These are phyloP conservation scores for Xiphorhynchus elegans DNA, from an alignment of 2,113 vertebrate genomes.

Conservation along the genomic window DNA sequence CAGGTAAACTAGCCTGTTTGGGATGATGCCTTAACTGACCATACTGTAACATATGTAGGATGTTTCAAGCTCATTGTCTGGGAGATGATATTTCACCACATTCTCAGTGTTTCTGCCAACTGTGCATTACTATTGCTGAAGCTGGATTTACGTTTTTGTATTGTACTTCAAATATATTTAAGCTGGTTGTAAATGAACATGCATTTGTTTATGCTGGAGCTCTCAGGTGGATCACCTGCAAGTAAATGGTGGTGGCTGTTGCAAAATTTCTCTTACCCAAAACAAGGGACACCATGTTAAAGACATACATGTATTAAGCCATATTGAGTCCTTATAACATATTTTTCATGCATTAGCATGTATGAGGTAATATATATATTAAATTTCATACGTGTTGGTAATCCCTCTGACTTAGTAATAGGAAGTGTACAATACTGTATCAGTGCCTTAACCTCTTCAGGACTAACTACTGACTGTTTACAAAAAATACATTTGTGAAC, in stretches of 20 bases:
- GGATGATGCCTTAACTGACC: neutral
- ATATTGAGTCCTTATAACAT: neutral
- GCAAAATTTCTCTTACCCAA: neutral
- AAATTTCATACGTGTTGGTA: neutral
- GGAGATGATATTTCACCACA: neutral
- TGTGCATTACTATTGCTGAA: fast-evolving
- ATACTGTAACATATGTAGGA: fast-evolving
- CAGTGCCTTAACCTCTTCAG: neutral
- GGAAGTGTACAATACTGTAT: neutral
- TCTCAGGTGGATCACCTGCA: neutral
- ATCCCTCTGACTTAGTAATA: neutral
- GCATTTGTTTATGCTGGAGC: neutral
- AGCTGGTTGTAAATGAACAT: neutral
- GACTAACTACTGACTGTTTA: neutral
- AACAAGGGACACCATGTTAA: neutral
- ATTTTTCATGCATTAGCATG: neutral
- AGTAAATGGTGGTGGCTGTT: neutral
- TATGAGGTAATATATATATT: neutral
- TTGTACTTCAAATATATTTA: neutral
- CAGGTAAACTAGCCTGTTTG: neutral
- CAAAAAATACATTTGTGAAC: neutral
- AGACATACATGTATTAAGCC: neutral
- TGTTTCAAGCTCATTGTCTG: neutral
- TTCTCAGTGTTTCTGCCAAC: neutral
- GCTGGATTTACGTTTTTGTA: neutral